phyloP scores from a whole-genome alignment of 1,140 invertebrate species.

The Lamellibrachia luymesi region DNA sequence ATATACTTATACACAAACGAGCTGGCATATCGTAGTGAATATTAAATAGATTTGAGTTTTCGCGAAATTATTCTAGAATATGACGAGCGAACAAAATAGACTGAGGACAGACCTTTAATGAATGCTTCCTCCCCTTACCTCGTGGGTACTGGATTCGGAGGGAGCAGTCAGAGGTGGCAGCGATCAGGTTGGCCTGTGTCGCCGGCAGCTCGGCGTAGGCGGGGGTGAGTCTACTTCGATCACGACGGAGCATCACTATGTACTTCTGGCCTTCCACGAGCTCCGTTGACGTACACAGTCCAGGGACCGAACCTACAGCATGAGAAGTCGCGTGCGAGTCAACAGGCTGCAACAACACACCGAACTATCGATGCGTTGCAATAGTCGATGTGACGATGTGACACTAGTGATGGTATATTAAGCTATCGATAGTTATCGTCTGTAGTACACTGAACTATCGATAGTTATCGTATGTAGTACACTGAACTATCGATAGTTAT shows the following conservation, averaged over 20 bases:
- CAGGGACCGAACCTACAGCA: not conserved
- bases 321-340: not conserved
- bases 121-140: not conserved
- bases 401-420: no score
- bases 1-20: no score
- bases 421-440: no score
- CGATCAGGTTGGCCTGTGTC: not conserved
- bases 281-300: not conserved
- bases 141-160: not conserved
- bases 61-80: not conserved
- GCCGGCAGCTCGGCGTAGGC: constrained; percentile 2
- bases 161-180: not conserved
- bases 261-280: not conserved
- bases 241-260: not conserved
- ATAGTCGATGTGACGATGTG: no score
- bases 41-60: no score
- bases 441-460: no score
- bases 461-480: no score
- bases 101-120: not conserved
- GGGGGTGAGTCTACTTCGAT: not conserved
- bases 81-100: not conserved
- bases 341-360: no score
- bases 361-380: no score
- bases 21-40: no score
- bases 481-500: no score